Evolutionary conservation across 2,888 invertebrate genomes (phyloP).

Genomic region (Phalangium opilio): DNA sequence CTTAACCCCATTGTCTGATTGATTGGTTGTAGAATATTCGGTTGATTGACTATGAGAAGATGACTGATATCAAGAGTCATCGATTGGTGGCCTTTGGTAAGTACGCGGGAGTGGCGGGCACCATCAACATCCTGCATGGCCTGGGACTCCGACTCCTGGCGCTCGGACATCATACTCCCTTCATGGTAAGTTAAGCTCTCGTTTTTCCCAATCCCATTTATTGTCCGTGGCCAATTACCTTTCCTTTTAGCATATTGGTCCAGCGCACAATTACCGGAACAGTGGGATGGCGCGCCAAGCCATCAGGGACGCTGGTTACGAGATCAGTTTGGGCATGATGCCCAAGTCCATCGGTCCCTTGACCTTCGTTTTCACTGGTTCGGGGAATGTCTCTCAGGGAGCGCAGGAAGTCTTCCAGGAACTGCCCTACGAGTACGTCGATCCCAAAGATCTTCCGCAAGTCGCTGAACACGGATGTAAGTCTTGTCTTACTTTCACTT

Average conservation of each 20-base stretch:
- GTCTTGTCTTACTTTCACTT: no score
- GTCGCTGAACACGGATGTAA: slow-evolving; percentile 92
- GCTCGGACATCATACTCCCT: slow-evolving; percentile 95
- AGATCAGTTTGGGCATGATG: slow-evolving; percentile 88
- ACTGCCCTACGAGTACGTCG: slow-evolving; percentile 91
- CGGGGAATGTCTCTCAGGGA: slow-evolving; percentile 87
- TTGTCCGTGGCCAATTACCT: background rate
- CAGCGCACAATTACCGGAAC: slow-evolving; percentile 95
- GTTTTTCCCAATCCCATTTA: background rate
- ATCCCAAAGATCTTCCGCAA: slow-evolving; percentile 83
- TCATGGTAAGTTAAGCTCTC: slow-evolving; percentile 54
- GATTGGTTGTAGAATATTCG: slow-evolving; percentile 56
- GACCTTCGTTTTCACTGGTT: slow-evolving; percentile 94
- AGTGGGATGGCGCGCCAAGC: slow-evolving; percentile 96
- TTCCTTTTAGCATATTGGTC: slow-evolving; percentile 66
- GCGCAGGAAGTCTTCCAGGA: slow-evolving; percentile 72
- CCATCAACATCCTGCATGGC: slow-evolving; percentile 96
- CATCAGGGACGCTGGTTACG: slow-evolving; percentile 96
- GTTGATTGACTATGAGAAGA: slow-evolving; percentile 90
- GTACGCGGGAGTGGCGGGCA: slow-evolving; percentile 95
- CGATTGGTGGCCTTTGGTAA: slow-evolving; percentile 96
- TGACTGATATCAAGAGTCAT: slow-evolving; percentile 74
- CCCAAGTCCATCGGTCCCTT: slow-evolving; percentile 94
- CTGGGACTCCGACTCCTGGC: slow-evolving; percentile 82
- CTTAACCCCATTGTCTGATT: slow-evolving; percentile 3